Conservation (phyloP, 2,888 invertebrate genomes). For the Limnephilus lunatus region DNA sequence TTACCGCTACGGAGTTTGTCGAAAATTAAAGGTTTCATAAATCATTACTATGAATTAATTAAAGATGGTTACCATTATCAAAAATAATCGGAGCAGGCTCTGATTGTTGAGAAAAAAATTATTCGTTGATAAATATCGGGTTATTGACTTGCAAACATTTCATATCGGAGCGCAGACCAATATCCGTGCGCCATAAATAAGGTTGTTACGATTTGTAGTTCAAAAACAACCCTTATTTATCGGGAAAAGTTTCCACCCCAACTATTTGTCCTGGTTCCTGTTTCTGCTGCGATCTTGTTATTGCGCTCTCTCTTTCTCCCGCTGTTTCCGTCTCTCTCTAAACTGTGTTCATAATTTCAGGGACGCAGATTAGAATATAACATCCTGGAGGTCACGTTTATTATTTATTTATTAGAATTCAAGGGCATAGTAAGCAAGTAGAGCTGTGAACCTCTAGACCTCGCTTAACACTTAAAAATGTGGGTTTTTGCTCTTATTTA, state of each 20-base stretch:
- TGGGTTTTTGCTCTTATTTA: too few species aligned
- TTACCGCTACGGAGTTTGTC: too few species aligned
- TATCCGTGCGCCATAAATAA: constrained; percentile 56
- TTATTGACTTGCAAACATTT: constrained; percentile 8
- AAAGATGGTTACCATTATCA: background rate
- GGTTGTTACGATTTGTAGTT: constrained; percentile 56
- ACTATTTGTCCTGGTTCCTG: constrained; percentile 27
- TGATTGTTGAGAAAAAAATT: background rate
- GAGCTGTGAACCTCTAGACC: too few species aligned
- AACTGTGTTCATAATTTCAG: constrained; percentile 15
- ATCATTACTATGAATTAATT: background rate
- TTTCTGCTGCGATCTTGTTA: constrained; percentile 14
- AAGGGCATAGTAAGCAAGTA: background rate
- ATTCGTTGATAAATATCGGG: constrained; percentile 2
- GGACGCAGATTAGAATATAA: background rate
- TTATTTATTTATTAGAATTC: background rate
- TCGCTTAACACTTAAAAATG: too few species aligned
- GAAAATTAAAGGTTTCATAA: background rate
- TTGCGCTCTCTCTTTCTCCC: background rate
- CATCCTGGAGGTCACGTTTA: background rate
- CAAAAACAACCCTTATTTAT: constrained; percentile 62
- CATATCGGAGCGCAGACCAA: constrained; percentile 34
- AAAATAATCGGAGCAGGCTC: background rate
- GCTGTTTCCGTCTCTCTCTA: background rate
- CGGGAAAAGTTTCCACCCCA: constrained; percentile 61